Conservation (phyloP, 2,888 invertebrate species). For the Eledone cirrhosa region DNA sequence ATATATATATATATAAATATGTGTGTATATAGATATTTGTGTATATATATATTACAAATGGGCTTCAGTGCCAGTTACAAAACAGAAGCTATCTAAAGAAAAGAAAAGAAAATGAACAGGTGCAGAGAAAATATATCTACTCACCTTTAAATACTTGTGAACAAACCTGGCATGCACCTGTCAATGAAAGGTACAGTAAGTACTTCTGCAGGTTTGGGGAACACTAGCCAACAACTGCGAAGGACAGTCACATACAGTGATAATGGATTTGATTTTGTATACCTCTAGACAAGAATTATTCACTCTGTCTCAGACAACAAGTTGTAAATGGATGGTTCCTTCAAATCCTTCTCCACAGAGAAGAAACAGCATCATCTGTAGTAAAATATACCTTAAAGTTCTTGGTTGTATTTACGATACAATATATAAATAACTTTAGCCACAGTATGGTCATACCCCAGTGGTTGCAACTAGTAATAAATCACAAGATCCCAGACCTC, state of each 20-base stretch:
- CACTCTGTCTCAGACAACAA: too few species aligned
- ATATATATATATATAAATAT: too few species aligned
- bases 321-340: too few species aligned
- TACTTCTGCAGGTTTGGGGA: slow-evolving; percentile 17
- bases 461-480: too few species aligned
- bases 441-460: too few species aligned
- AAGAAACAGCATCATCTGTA: too few species aligned
- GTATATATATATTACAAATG: background rate
- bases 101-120: background rate
- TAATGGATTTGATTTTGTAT: background rate
- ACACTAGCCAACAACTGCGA: background rate
- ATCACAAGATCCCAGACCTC: too few species aligned
- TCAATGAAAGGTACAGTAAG: slow-evolving; percentile 29
- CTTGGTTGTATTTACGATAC: too few species aligned
- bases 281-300: too few species aligned
- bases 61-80: slow-evolving; percentile 24
- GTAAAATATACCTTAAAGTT: too few species aligned
- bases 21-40: background rate
- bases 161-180: slow-evolving; percentile 30
- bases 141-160: slow-evolving; percentile 30
- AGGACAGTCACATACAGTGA: slow-evolving; percentile 21
- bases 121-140: slow-evolving; percentile 25
- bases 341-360: too few species aligned
- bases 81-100: slow-evolving; percentile 24
- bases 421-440: too few species aligned